These are phyloP conservation scores for Hestina assimilis DNA, from an alignment of 1,140 invertebrate species.

Conservation along the genomic window DNA sequence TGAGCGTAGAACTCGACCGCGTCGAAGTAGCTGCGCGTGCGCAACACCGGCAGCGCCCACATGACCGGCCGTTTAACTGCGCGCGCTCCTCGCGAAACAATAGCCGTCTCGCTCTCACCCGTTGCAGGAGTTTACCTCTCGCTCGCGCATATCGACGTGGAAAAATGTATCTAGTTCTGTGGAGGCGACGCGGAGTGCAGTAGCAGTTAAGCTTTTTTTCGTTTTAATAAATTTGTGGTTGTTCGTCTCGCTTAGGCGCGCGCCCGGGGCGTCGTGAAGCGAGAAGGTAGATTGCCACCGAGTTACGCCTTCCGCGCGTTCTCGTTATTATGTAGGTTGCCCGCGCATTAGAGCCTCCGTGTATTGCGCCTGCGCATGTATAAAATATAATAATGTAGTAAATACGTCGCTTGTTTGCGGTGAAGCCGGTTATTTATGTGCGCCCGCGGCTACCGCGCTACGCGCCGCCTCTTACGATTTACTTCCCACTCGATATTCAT, in stretches of 20 bases:
- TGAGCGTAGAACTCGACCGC: constrained; percentile 63
- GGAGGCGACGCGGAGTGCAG: constrained; percentile 73
- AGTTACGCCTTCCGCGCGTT: constrained; percentile 76
- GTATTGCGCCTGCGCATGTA: constrained; percentile 64
- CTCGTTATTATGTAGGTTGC: constrained; percentile 73
- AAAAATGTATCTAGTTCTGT: constrained; percentile 78
- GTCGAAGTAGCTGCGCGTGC: constrained; percentile 71
- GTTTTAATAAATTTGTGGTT: constrained; percentile 77
- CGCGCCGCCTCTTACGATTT: constrained; percentile 55
- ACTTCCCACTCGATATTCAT: constrained; percentile 39
- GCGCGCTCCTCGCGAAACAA: constrained; percentile 41
- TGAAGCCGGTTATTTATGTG: constrained; percentile 65
- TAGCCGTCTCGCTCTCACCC: constrained; percentile 49
- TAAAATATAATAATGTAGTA: constrained; percentile 75
- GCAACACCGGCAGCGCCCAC: constrained; percentile 77
- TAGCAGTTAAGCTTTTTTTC: constrained; percentile 70
- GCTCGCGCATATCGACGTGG: constrained; percentile 59
- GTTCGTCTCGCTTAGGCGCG: constrained; percentile 71
- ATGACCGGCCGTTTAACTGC: constrained; percentile 62
- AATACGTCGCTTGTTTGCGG: constrained; percentile 65
- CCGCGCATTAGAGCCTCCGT: constrained; percentile 69
- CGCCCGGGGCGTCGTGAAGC: constrained; percentile 66
- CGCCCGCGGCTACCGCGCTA: constrained; percentile 64
- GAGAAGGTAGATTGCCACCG: constrained; percentile 70
- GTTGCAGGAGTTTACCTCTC: constrained; percentile 29